Base-by-base conservation (phyloP, 35 echinoderm and acorn worm genomes). In the Lytechinus pictus region DNA sequence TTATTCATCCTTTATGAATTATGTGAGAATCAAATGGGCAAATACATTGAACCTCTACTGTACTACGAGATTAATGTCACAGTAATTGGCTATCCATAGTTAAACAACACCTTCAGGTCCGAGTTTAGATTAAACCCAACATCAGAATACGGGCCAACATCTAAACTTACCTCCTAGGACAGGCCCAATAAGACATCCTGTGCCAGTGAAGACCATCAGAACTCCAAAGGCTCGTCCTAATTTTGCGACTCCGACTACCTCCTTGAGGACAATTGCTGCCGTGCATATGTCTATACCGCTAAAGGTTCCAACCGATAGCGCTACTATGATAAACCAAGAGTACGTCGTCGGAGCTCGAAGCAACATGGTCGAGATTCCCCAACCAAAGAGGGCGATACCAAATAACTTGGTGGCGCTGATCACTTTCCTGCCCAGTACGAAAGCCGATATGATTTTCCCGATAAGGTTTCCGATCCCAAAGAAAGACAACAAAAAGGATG, bases 401-500 rank as follows among this genome's bases (percentile, higher is more conserved):
- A 53, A 93, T 11, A 93, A 28, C 28, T 54, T 54, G 53, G 54
- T 93, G 92, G 28, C 27, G 54, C 13, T 24, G 19, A 93, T 54
- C 27, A 93, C 54, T 27, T 93, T 93, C 54, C 53, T 93, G 52
- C 92, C 92, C 11, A 93, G 52, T 3, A 57, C 9, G 11, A 93
- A 9, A 28, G 52, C 92, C 29, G 53, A 55, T 13, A 93, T 12
- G 9, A 93, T 54, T 54, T 57, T 54, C 11, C 92, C 92, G 53
- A 27, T 54, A 1, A 93, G 27, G 21, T 54, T 93, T 54, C 92
- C 92, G 9, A 93, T 93, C 8, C 92, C 92, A 14, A 93, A 55
- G 53, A 93, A 93, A 55, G 92, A 93, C 92, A 93, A 57, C 29
- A 93, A 54, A 54, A 93, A 93, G 21, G 92, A 93, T 19, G 92